Evolutionary conservation across 1,140 invertebrate species (phyloP).

Genomic region (Drosophila varians): DNA sequence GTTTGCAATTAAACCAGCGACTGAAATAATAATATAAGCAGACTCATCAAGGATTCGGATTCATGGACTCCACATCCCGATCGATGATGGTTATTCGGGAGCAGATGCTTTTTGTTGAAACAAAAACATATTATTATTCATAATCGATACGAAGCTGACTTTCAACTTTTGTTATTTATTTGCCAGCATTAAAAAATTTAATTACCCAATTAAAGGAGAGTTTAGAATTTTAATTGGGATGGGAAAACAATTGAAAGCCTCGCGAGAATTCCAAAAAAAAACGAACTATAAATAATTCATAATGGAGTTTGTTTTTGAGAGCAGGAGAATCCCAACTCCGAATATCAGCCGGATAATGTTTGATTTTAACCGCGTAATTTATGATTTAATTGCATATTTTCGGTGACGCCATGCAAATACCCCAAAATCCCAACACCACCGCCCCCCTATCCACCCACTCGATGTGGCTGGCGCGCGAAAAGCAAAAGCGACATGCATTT

Average conservation of each 20-base stretch:
- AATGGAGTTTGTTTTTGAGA: constrained; percentile 3
- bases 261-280: not conserved
- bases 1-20: constrained; percentile 57
- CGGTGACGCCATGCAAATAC: constrained; percentile 45
- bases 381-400: constrained; percentile 79
- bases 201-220: not conserved
- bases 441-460: not conserved
- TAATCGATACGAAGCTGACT: not conserved
- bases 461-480: constrained; percentile 1
- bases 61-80: not conserved
- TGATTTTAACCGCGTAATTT: constrained; percentile 74
- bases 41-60: constrained; percentile 7
- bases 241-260: constrained; percentile 16
- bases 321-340: not conserved
- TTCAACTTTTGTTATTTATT: not conserved
- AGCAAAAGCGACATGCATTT: constrained; percentile 69
- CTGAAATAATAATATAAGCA: constrained; percentile 31
- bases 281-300: constrained; percentile 9
- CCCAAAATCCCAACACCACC: not conserved
- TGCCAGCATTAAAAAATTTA: not conserved
- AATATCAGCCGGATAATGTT: constrained; percentile 34
- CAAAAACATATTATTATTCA: not conserved
- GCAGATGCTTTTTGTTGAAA: not conserved
- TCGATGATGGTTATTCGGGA: not conserved
- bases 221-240: not conserved